Evolutionary conservation across 2,797 vertebrate genomes (phyloP), one percentile per base, ranked within the genome.

Genomic region (Oreonectes daqikongensis): DNA sequence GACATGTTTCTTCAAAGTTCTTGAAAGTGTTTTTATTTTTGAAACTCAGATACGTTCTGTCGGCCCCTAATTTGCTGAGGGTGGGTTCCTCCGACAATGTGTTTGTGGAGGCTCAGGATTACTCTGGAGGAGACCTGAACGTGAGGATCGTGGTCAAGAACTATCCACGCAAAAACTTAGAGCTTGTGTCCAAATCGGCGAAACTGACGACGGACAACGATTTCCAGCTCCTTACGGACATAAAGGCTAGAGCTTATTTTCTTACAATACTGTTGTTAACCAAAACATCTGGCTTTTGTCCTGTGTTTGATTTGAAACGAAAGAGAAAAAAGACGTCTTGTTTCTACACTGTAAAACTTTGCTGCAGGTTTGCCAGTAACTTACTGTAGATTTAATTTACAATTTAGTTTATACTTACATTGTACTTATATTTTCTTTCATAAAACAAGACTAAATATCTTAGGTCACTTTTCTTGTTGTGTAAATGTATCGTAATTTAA

Each of bases 81-180:
- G 80, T 87, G 22, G 83, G 84, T n/a, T 81, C 60, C 68, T 52
- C 48, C 1, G 84, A 86, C 76, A 85, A 81, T 0, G 68, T 86
- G 38, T 82, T 87, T 74, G 78, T 87, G 40, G 85, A 86, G 74
- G 72, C 64, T 0, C 85, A 82, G 71, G 83, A 84, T 55, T 64
- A 84, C 12, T 5, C 1, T 18, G 85, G 82, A 76, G 32, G 4
- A 35, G 7, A 50, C 18, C 1, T 85, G 0, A 4, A n/a, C 0
- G 84, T 85, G 24, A 83, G 6, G n/a, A 81, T 87, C 20, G 18
- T 18, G 0, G 84, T 78, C 0, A 84, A 55, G 59, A 75, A 86
- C 52, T 8, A 63, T 40, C 86, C 86, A 0, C 65, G 18, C n/a
- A 81, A 82, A 32, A 69, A 11, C 7, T 5, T 15, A 14, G 70